These are phyloP conservation scores for Mormyrops attenuatus DNA, from an alignment of 2,797 vertebrate species.

Conservation along the genomic window DNA sequence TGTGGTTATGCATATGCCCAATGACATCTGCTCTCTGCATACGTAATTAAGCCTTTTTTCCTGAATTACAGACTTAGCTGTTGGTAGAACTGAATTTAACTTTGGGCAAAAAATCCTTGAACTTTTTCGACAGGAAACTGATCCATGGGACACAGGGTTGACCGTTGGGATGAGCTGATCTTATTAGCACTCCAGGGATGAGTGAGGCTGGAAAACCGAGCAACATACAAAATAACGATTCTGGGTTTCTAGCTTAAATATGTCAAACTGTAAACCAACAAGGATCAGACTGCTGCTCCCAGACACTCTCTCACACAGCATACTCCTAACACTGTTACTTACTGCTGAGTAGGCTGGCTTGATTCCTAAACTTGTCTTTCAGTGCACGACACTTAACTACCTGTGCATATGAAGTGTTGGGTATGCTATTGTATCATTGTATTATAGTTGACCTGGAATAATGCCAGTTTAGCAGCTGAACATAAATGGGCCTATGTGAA, in stretches of 20 bases:
- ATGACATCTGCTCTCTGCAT: slow-evolving; percentile 6
- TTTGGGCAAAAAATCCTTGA: background rate
- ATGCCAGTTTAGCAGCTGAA: background rate
- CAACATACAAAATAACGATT: background rate
- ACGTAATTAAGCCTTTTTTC: background rate
- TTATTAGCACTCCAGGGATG: background rate
- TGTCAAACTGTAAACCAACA: background rate
- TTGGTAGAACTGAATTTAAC: background rate
- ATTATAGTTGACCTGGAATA: background rate
- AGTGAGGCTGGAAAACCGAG: background rate
- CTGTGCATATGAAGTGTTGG: background rate
- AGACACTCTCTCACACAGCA: background rate
- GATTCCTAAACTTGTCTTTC: background rate
- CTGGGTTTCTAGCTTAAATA: background rate
- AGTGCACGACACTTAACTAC: background rate
- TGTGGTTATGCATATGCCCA: background rate
- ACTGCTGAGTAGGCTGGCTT: background rate
- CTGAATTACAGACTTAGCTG: background rate
- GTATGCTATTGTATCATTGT: background rate
- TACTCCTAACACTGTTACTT: background rate
- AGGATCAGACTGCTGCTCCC: background rate
- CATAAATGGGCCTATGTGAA: background rate
- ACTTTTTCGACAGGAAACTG: background rate
- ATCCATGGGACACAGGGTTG: background rate
- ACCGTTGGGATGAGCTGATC: background rate